Evolutionary conservation across 2,888 invertebrate species (phyloP), one percentile per base, ranked within the genome.

Genomic region (Bombyx huttoni): DNA sequence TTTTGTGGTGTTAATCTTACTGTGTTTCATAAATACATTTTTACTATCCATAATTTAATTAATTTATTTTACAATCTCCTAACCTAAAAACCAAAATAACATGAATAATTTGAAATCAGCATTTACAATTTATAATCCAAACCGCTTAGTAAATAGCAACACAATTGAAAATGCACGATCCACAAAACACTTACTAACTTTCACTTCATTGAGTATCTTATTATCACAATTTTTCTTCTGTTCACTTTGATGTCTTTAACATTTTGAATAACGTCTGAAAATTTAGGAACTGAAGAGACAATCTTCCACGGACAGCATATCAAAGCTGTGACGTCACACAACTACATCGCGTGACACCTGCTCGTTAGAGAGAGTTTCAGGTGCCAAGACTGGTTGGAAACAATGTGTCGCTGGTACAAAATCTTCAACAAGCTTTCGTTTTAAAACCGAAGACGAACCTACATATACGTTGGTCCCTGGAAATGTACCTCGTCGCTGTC

Each of bases 251-350:
- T 55, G 67, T 62, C 65, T 62, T 64, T 64, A 69, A 70, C 67
- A 68, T 68, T 67, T 61, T 58, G 62, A 59, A 67, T 67, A 64
- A 65, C 68, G 76, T 80, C 73, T 70, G 73, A 75, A 68, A 72
- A 68, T 76, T 87, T 89, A 89, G 89, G 88, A 89, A 89, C 89
- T 89, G 78, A 84, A 81, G 75, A 83, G 79, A 78, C 89, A 87
- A 83, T 88, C 85, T 78, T 89, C 88, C 61, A 87, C 75, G 65
- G 89, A 89, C 75, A 90, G 82, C 82, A 89, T 85, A 70, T 90
- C 90, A 67, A 89, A 89, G 75, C 90, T 90, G 74, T 91, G 90
- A 81, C 90, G 91, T 91, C 92, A 92, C 89, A 92, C 92, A 58
- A 91, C 90, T 58, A 91, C 91, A 67, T 90, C 90, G 56, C 89